phyloP scores from a whole-genome alignment of 2,888 invertebrate species.

The Drosophila acutilabella region DNA sequence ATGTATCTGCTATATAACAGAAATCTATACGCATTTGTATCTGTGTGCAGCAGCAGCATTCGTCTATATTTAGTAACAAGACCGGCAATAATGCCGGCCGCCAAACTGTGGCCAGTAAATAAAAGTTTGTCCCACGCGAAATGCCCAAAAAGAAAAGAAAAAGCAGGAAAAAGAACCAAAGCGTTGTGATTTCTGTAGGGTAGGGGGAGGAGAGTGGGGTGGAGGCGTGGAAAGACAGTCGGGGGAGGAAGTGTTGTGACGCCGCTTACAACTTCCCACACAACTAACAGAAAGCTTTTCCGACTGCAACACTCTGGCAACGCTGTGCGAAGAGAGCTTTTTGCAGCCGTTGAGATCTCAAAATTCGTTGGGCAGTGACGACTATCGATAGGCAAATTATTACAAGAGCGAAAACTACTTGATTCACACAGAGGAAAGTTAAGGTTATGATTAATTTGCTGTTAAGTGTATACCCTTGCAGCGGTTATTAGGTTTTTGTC shows the following conservation, averaged over 20 bases:
- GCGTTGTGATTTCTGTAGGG: constrained; percentile 29
- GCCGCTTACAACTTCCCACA: not conserved
- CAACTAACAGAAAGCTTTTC: not conserved
- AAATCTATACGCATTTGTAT: not conserved
- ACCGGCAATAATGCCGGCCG: constrained; percentile 31
- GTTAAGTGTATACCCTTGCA: too few relatives aligned
- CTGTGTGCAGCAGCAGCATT: constrained; percentile 14
- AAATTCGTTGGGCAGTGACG: not conserved
- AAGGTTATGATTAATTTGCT: too few relatives aligned
- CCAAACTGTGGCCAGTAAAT: constrained; percentile 46
- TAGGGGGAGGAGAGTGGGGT: not conserved
- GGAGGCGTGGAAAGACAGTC: not conserved
- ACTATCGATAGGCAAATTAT: not conserved
- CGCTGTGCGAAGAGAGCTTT: not conserved
- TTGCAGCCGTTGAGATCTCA: not conserved
- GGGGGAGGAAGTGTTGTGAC: not conserved
- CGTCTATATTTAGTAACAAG: constrained; percentile 52
- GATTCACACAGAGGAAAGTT: too few relatives aligned
- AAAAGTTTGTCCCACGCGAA: constrained; percentile 48
- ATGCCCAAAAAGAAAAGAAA: constrained; percentile 23
- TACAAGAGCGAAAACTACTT: too few relatives aligned
- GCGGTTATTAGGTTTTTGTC: too few relatives aligned
- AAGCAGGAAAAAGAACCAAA: not conserved
- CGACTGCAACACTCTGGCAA: not conserved
- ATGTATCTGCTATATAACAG: constrained; percentile 1